Evolutionary conservation across 2,888 invertebrate genomes (phyloP), one percentile per base, ranked within the genome.

Genomic region (Clepsis dumicolana): DNA sequence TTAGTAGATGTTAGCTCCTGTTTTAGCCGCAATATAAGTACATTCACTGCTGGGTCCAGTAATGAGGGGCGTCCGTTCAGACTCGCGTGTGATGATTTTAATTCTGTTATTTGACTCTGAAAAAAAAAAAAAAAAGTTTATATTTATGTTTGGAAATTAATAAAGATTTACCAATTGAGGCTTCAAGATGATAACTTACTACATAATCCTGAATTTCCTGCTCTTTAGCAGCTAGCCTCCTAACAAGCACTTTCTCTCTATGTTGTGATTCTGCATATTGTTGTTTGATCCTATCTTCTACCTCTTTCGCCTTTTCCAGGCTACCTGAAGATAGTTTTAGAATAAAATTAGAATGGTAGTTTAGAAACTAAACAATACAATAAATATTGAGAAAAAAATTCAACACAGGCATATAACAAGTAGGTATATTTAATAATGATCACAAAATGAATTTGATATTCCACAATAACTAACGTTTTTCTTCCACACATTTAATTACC

Each of bases 161-260:
- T n/a, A 16, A 25, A 25, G 32, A 12, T 29, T 44, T 27, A 25
- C 24, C 7, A 5, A 52, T 16, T 38, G 56, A 24, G 32, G n/a
- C 16, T 48, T 59, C 10, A 32, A 38, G 1, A 32, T 12, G 16
- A 50, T 18, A 54, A 77, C 97, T 95, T 95, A 98, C 98, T 94
- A 97, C 96, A 94, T 97, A 98, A 93, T 99, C 98, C 91, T 99
- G 98, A 88, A 98, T 96, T 94, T 99, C 99, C 89, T 99, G 98
- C 87, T 99, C 99, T 93, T 99, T 99, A 74, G 97, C 97, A 71
- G 98, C 97, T 76, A 99, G 95, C 81, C 98, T 95, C 82, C 98
- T 96, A 77, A 98, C 97, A 77, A 99, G 95, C 74, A 98, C 96
- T 91, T 98, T 98, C 90, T 99, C 99, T 80, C 98, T 95, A 79